phyloP scores from a whole-genome alignment of 2,888 invertebrate species.

The Napeogenes inachia region DNA sequence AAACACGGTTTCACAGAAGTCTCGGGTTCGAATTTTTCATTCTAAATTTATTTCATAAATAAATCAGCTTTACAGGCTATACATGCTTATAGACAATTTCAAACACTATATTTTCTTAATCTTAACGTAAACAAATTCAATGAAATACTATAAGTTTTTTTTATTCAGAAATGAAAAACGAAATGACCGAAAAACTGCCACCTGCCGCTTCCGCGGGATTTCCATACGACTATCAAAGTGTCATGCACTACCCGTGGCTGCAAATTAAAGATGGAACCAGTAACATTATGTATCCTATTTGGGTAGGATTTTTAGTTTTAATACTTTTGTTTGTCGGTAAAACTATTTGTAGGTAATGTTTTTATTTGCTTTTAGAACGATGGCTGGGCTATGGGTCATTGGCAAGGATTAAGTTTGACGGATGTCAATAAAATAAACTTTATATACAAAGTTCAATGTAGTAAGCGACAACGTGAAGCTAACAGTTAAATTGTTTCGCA shows the following conservation, averaged over 20 bases:
- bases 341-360: not conserved
- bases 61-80: no score
- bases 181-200: conserved; percentile 50
- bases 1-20: no score
- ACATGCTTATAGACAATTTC: no score
- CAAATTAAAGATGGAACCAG: conserved; percentile 62
- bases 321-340: conserved; percentile 6
- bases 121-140: not conserved
- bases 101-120: no score
- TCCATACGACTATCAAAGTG: conserved; percentile 66
- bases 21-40: no score
- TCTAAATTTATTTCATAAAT: no score
- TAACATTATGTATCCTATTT: conserved; percentile 68
- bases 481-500: conserved; percentile 3
- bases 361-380: conserved; percentile 53
- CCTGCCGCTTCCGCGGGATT: conserved; percentile 60
- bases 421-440: conserved; percentile 63
- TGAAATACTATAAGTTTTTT: conserved; percentile 2
- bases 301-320: conserved; percentile 45
- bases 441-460: conserved; percentile 52
- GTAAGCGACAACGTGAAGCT: conserved; percentile 14
- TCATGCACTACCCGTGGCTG: conserved; percentile 71
- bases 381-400: conserved; percentile 71
- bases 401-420: conserved; percentile 64
- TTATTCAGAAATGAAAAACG: conserved; percentile 46